Base-by-base conservation (phyloP, 2,797 vertebrate genomes). In the Neopelma chrysocephalum region DNA sequence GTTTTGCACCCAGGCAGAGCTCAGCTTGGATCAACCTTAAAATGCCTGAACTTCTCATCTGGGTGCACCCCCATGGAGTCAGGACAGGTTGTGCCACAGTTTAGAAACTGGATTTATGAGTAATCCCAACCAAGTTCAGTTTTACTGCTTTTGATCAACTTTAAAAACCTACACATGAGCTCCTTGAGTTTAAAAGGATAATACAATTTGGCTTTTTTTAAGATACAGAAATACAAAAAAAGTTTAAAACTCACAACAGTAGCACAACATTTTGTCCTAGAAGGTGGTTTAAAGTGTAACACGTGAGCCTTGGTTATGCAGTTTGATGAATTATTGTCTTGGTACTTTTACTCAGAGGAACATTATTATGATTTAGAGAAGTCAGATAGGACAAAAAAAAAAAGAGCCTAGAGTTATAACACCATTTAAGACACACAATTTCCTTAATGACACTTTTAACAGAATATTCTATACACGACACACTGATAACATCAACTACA, bases 361-460 rank as follows among this genome's bases (percentile, higher is more conserved):
- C n/a, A 20, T 14, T 26, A 56, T 53, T 26, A 54, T 12, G 68
- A 62, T 60, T 62, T 23, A 54, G 68, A 86, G 76, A 82, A 90
- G 65, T 84, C 71, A 76, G 85, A 66, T 3, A 14, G 17, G 62
- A 94, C 72, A 61, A 61, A 77, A 77, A 70, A 77, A 68, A 77
- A 73, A 66, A 42, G 15, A 96, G 60, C 66, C 77, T 94, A 73
- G 86, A 88, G 32, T 69, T 51, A 3, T 6, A 90, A 78, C 36
- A 57, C 53, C 69, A 73, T 32, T 93, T 82, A 61, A 93, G 81
- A 95, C 94, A 70, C 11, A 92, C 51, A 40, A 13, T 89, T 87
- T 68, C 61, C 77, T 80, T 61, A 72, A 25, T 31, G 43, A 90
- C 27, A 45, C 51, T 62, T 95, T 32, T 19, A 82, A 82, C 85